These are phyloP conservation scores for Horisme vitalbata DNA, from an alignment of 2,888 invertebrate genomes.

Conservation along the genomic window DNA sequence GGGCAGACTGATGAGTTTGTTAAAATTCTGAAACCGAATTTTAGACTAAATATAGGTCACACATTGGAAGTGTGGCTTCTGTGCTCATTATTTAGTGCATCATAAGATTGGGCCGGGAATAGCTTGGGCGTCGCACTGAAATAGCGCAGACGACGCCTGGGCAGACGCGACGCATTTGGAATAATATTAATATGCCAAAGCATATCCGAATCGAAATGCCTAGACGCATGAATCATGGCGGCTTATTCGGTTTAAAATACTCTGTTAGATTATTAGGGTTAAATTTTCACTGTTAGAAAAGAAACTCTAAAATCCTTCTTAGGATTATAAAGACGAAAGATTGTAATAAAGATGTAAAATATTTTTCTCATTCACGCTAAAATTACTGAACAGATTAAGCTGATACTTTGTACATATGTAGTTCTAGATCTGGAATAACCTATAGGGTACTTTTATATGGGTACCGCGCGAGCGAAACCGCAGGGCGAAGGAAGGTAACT, in stretches of 20 bases:
- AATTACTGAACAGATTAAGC: too few relatives aligned
- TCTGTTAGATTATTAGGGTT: background rate
- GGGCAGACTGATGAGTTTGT: too few relatives aligned
- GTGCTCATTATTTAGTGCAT: constrained; percentile 16
- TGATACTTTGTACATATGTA: too few relatives aligned
- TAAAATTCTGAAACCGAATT: background rate
- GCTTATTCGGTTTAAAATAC: background rate
- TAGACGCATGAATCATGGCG: constrained; percentile 48
- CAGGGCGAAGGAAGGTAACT: too few relatives aligned
- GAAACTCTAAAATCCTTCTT: too few relatives aligned
- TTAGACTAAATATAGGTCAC: constrained; percentile 22
- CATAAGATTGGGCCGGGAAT: constrained; percentile 51
- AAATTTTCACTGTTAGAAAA: too few relatives aligned
- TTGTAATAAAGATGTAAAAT: too few relatives aligned
- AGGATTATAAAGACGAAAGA: too few relatives aligned
- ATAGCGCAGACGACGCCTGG: constrained; percentile 64
- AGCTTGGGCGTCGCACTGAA: constrained; percentile 47
- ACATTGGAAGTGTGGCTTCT: constrained; percentile 22
- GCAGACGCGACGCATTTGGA: constrained; percentile 53
- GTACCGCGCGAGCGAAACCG: too few relatives aligned
- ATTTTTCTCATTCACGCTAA: too few relatives aligned
- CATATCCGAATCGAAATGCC: constrained; percentile 44
- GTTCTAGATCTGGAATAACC: too few relatives aligned
- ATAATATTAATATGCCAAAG: constrained; percentile 59
- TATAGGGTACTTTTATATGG: too few relatives aligned